Percentiles rank a stretch among this genome's conserved stretches.
Conservation (phyloP, 2,797 vertebrate genomes). For the Molossus alvarezi region DNA sequence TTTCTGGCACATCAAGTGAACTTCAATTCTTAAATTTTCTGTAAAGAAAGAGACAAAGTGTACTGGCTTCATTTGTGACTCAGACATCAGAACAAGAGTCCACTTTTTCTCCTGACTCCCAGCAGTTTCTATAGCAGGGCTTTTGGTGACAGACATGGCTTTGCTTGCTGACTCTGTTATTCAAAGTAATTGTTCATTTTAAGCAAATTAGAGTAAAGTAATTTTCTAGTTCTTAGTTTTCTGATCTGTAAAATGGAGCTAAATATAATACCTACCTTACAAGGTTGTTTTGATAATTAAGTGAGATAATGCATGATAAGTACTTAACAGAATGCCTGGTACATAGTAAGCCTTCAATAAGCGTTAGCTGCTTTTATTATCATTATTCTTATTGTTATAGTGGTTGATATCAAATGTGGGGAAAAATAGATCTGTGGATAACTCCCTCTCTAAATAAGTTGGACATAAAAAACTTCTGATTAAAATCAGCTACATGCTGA, state of each 20-base stretch:
- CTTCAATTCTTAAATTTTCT: conserved; percentile 57
- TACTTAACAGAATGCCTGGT: not conserved
- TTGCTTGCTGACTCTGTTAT: conserved; percentile 27
- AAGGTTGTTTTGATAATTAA: conserved; percentile 57
- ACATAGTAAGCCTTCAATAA: not conserved
- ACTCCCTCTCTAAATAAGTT: not conserved
- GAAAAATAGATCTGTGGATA: not conserved
- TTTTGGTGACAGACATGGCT: conserved; percentile 6
- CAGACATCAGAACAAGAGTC: not conserved
- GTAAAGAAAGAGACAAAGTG: conserved; percentile 13
- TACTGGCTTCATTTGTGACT: not conserved
- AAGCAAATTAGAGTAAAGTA: conserved; percentile 53
- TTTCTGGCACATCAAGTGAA: not conserved
- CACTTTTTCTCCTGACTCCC: not conserved
- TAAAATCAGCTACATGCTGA: not conserved
- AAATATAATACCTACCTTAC: conserved; percentile 26
- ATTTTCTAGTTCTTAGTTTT: conserved; percentile 51
- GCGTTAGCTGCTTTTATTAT: not conserved
- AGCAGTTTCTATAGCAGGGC: not conserved
- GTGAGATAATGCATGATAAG: not conserved
- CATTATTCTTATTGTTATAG: not conserved
- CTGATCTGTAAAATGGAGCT: conserved; percentile 38
- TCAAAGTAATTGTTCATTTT: conserved; percentile 66
- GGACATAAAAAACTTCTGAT: not conserved
- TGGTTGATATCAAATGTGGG: not conserved